These are phyloP conservation scores for Laspeyria flexula DNA, from an alignment of 2,888 invertebrate genomes.

Conservation along the genomic window DNA sequence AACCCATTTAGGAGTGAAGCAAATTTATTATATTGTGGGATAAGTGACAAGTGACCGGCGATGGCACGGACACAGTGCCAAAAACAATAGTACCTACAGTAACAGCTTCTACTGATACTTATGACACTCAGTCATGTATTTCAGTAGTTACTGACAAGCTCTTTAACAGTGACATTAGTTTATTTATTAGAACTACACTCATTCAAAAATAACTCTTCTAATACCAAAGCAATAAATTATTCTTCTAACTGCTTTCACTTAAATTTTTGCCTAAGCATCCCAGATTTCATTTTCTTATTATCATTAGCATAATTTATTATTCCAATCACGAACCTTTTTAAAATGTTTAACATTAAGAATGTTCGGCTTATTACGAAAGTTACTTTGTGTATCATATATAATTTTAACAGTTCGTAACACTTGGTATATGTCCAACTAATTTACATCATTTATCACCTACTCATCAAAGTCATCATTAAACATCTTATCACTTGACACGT, in stretches of 20 bases:
- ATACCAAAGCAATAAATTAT: background rate
- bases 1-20: constrained; percentile 41
- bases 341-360: constrained; percentile 32
- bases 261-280: background rate
- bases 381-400: constrained; percentile 35
- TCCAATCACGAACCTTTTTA: constrained; percentile 25
- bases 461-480: constrained; percentile 44
- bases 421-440: constrained; percentile 38
- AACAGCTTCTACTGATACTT: constrained; percentile 23
- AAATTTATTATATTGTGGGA: constrained; percentile 37
- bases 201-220: background rate
- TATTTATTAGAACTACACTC: constrained; percentile 1
- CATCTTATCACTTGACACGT: constrained; percentile 39
- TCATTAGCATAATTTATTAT: constrained; percentile 33
- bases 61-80: constrained; percentile 40
- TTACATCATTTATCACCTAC: constrained; percentile 37
- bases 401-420: constrained; percentile 29
- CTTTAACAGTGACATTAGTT: constrained; percentile 9
- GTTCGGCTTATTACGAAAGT: constrained; percentile 25
- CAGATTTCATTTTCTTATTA: background rate
- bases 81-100: constrained; percentile 37
- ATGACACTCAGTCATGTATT: constrained; percentile 11
- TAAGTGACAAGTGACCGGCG: constrained; percentile 37
- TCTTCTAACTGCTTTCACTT: background rate
- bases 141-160: constrained; percentile 9